Evolutionary conservation across 2,888 invertebrate species (phyloP), one percentile per base, ranked within the genome.

Genomic region (Chouioia cunea): DNA sequence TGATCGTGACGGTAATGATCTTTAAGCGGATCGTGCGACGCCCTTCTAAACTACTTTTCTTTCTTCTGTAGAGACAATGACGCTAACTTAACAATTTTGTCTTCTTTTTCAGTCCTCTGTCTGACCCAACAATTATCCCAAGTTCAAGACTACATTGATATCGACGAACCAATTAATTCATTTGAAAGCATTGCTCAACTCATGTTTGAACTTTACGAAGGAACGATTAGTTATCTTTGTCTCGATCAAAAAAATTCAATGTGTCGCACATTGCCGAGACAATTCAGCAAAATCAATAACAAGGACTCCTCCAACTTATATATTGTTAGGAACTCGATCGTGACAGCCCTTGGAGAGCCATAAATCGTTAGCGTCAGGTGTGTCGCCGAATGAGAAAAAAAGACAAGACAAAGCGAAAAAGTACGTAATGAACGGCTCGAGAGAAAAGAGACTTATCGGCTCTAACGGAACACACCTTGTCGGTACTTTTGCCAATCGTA

Each of bases 241-340:
- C 10, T 36, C 6, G 10, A 36, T 10, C 2, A 3, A 36, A 67
- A 65, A 58, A 67, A 67, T 71, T 64, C 67, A 64, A 67, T 71
- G 58, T 63, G 58, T 23, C 57, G 3, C 52, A 44, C 53, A 23
- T 23, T 53, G 63, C 23, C 50, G 27, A 66, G 65, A 66, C 36
- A 63, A 67, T 71, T 71, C 57, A 66, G 65, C 27, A 54, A 54
- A 72, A 58, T 47, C 63, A 53, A 70, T 70, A 70, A 63, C 70
- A 62, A 69, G 62, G 62, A 69, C 65, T 69, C n/a, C n/a, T n/a
- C 58, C 54, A 66, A 66, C 64, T 62, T 69, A 70, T 73, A 73
- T 66, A 73, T 73, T 60, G 56, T 73, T 73, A 65, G 65, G 64
- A 68, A 73, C 48, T 74, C 60, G 70, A 74, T 70, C 73, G 69